Evolutionary conservation across 2,113 vertebrate genomes (phyloP).

Genomic region (Cololabis saira): DNA sequence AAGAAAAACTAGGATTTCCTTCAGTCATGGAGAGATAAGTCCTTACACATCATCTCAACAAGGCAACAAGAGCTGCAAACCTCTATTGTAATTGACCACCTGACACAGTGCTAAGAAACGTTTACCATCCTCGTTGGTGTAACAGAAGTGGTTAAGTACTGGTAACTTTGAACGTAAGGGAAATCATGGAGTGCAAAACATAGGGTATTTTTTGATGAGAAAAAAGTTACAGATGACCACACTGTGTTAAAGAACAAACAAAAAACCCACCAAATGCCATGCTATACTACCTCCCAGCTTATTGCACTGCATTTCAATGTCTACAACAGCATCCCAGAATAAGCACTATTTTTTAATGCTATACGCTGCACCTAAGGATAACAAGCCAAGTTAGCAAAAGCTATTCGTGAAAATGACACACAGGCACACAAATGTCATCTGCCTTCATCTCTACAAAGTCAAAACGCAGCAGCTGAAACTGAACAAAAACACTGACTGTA

Average conservation of each 20-base stretch:
- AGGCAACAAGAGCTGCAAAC: constrained; percentile 19
- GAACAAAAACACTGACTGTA: constrained; percentile 23
- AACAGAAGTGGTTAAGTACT: too few relatives aligned
- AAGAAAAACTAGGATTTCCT: constrained; percentile 6
- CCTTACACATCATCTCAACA: constrained; percentile 8
- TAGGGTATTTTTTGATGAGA: too few relatives aligned
- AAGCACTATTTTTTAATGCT: constrained; percentile 7
- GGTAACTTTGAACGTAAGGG: too few relatives aligned
- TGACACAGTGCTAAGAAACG: constrained; percentile 14
- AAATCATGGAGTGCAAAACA: too few relatives aligned
- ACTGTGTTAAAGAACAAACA: too few relatives aligned
- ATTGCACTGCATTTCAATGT: constrained; percentile 29
- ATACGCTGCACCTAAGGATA: constrained; percentile 13
- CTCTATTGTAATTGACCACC: constrained; percentile 8
- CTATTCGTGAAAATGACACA: constrained; percentile 62
- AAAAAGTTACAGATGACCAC: background rate
- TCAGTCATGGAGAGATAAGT: background rate
- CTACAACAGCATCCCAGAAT: constrained; percentile 10
- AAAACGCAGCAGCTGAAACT: constrained; percentile 44
- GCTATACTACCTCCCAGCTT: constrained; percentile 8
- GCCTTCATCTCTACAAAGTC: constrained; percentile 19
- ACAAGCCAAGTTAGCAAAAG: constrained; percentile 55
- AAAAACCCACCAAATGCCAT: background rate
- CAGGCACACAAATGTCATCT: background rate
- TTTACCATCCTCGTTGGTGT: constrained; percentile 5